Conservation (phyloP, 2,797 vertebrate genomes). For the Poeciliopsis gracilis region DNA sequence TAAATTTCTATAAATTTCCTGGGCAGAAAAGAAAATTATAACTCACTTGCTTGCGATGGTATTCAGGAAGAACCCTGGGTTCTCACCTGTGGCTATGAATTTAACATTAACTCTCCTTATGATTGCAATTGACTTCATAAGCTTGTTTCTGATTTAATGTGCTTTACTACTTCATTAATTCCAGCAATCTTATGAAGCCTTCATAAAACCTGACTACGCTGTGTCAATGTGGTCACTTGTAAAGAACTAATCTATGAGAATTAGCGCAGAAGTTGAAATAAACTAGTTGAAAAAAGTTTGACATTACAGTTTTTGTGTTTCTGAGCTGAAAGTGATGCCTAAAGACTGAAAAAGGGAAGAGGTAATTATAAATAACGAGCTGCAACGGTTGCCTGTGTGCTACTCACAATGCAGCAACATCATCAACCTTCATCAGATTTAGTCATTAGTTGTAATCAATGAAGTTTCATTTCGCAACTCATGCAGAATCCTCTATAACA, state of each 20-base stretch:
- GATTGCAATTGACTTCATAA: background rate
- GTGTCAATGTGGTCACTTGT: conserved; percentile 32
- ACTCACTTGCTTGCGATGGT: background rate
- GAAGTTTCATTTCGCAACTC: conserved; percentile 17
- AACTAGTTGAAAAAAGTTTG: conserved; percentile 11
- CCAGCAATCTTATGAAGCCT: conserved; percentile 7
- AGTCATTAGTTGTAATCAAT: conserved; percentile 41
- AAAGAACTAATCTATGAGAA: conserved; percentile 18
- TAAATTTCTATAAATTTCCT: background rate
- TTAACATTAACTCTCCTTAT: background rate
- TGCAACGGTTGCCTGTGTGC: conserved; percentile 5
- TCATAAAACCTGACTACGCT: conserved; percentile 23
- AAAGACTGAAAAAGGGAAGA: conserved; percentile 17
- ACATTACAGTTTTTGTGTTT: conserved; percentile 18
- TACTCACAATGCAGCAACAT: conserved; percentile 26
- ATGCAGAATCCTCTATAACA: conserved; percentile 6
- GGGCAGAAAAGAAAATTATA: background rate
- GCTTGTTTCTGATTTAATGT: background rate
- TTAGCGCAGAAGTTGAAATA: conserved; percentile 12
- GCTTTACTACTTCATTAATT: background rate
- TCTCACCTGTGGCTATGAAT: background rate
- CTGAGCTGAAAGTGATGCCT: conserved; percentile 25
- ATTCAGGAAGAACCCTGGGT: background rate
- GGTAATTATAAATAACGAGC: conserved; percentile 63
- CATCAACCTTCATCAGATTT: conserved; percentile 24